Evolutionary conservation across 2,113 vertebrate species (phyloP).

Genomic region (Calypte anna): DNA sequence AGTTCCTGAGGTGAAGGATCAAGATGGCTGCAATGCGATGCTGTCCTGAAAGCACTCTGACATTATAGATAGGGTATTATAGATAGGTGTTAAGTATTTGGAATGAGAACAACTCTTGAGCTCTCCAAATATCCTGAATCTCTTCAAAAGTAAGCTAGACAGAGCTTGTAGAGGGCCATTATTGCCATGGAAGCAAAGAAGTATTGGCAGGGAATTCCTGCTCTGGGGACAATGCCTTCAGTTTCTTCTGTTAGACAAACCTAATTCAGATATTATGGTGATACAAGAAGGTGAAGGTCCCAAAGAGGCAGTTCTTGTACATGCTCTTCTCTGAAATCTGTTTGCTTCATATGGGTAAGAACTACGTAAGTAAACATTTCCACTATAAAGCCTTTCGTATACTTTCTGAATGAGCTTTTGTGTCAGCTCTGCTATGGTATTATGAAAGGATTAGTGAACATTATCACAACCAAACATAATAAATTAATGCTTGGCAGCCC

Average conservation of each 20-base stretch:
- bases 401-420: neutral
- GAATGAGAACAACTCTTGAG: neutral
- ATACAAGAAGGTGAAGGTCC: neutral
- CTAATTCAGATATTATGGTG: neutral
- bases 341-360: neutral
- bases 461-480: neutral
- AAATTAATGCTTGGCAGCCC: neutral
- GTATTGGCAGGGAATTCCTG: neutral
- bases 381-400: neutral
- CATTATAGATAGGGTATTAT: neutral
- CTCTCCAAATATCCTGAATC: neutral
- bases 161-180: neutral
- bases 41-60: neutral
- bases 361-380: neutral
- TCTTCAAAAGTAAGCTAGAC: neutral
- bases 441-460: slow-evolving; percentile 21
- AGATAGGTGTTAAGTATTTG: neutral
- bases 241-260: neutral
- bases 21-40: neutral
- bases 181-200: neutral
- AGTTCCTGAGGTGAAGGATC: neutral
- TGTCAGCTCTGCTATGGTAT: neutral
- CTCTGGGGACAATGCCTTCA: neutral
- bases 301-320: neutral
- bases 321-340: neutral